A percentile compares a stretch with the other conserved stretches of the same genome.
These are phyloP conservation scores for Ostrea denselamellosa DNA, from an alignment of 1,140 invertebrate species.

Conservation along the genomic window DNA sequence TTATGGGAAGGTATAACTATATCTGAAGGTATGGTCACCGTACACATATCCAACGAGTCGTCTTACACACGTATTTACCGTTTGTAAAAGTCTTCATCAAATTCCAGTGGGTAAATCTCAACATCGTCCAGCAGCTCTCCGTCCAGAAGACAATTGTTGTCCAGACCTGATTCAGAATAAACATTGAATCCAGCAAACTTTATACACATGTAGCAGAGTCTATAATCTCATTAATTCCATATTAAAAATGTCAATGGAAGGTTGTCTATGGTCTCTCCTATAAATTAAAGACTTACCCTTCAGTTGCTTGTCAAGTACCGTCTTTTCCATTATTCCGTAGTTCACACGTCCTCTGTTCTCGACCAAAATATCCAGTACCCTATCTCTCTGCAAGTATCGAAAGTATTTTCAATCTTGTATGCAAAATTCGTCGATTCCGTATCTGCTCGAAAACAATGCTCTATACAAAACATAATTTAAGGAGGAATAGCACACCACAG, in stretches of 20 bases:
- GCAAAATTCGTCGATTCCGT: too few relatives aligned
- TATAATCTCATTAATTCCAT: not conserved
- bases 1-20: too few relatives aligned
- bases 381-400: not conserved
- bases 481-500: too few relatives aligned
- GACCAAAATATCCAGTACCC: constrained; percentile 81
- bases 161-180: not conserved
- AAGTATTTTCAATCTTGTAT: not conserved
- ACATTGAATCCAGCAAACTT: not conserved
- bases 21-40: too few relatives aligned
- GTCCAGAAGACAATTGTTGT: constrained; percentile 18
- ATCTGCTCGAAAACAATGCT: too few relatives aligned
- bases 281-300: constrained; percentile 77
- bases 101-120: constrained; percentile 2
- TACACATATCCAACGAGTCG: too few relatives aligned
- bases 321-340: constrained; percentile 78
- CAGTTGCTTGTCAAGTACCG: constrained; percentile 75
- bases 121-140: not conserved
- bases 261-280: not conserved
- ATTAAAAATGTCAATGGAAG: not conserved
- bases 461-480: too few relatives aligned
- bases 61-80: not conserved
- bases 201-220: not conserved
- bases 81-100: constrained; percentile 26
- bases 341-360: constrained; percentile 83